phyloP scores from a whole-genome alignment of 1,140 invertebrate species.

The Drosophila bifasciata region DNA sequence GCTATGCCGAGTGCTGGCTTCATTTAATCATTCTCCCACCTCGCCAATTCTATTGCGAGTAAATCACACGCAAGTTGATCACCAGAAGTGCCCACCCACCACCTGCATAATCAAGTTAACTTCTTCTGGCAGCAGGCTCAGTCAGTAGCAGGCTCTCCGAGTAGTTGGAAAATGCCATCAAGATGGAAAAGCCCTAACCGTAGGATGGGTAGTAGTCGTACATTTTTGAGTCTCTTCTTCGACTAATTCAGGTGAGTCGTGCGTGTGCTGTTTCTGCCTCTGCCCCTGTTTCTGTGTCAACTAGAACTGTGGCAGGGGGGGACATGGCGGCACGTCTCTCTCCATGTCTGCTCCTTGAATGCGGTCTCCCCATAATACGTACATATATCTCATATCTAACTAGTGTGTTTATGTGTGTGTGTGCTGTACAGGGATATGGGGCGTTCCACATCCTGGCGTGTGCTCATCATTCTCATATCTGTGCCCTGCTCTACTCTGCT shows the following conservation, averaged over 20 bases:
- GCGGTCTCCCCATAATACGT: conserved; percentile 38
- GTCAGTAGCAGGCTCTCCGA: conserved; percentile 11
- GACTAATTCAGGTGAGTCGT: conserved; percentile 50
- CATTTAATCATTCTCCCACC: conserved; percentile 22
- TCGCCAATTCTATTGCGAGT: conserved; percentile 28
- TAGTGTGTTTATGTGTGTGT: conserved; percentile 7
- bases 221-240: conserved; percentile 22
- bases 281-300: conserved; percentile 55
- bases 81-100: conserved; percentile 30
- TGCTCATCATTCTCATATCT: conserved; percentile 50
- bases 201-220: conserved; percentile 11
- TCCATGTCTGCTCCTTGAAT: no score
- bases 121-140: conserved; percentile 18
- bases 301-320: neutral
- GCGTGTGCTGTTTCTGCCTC: conserved; percentile 36
- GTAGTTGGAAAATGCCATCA: conserved; percentile 31
- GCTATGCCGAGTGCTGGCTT: conserved; percentile 9
- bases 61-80: conserved; percentile 44
- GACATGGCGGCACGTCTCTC: conserved; percentile 1
- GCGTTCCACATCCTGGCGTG: conserved; percentile 16
- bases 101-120: conserved; percentile 44
- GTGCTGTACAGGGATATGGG: conserved; percentile 2
- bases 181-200: conserved; percentile 7
- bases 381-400: conserved; percentile 58
- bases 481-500: conserved; percentile 7